Conservation (phyloP, 1,140 invertebrate species). For the Drosophila nasuta region DNA sequence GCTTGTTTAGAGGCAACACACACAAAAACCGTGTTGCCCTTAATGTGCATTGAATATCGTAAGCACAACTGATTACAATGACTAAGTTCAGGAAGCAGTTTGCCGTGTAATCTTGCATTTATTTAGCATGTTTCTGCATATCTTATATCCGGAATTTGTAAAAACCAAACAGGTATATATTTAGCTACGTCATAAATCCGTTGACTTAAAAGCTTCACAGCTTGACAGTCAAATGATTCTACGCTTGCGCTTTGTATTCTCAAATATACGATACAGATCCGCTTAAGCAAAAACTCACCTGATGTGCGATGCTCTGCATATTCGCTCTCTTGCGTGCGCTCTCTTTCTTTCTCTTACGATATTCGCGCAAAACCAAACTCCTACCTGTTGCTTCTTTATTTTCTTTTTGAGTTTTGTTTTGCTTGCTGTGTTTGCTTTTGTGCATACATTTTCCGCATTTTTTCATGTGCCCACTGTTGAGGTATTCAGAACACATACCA, state of each 20-base stretch:
- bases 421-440: slow-evolving; percentile 50
- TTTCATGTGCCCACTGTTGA: slow-evolving; percentile 55
- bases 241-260: slow-evolving; percentile 32
- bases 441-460: slow-evolving; percentile 77
- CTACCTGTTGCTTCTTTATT: slow-evolving; percentile 61
- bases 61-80: slow-evolving; percentile 8
- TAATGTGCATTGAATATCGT: slow-evolving; percentile 61
- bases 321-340: slow-evolving; percentile 7
- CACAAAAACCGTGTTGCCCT: slow-evolving; percentile 54
- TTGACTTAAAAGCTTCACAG: background rate
- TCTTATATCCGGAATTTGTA: background rate
- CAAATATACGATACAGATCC: slow-evolving; percentile 51
- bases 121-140: background rate
- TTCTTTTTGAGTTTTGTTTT: slow-evolving; percentile 68
- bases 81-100: background rate
- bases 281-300: slow-evolving; percentile 48
- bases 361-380: slow-evolving; percentile 40
- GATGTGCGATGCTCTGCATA: slow-evolving; percentile 27
- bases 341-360: slow-evolving; percentile 45
- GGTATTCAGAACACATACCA: slow-evolving; percentile 66
- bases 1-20: slow-evolving; percentile 36
- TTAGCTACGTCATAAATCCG: slow-evolving; percentile 1
- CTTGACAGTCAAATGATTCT: slow-evolving; percentile 8
- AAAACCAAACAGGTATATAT: background rate
- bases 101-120: background rate